Evolutionary conservation across 2,113 vertebrate genomes (phyloP).

Genomic region (Dromas ardeola): DNA sequence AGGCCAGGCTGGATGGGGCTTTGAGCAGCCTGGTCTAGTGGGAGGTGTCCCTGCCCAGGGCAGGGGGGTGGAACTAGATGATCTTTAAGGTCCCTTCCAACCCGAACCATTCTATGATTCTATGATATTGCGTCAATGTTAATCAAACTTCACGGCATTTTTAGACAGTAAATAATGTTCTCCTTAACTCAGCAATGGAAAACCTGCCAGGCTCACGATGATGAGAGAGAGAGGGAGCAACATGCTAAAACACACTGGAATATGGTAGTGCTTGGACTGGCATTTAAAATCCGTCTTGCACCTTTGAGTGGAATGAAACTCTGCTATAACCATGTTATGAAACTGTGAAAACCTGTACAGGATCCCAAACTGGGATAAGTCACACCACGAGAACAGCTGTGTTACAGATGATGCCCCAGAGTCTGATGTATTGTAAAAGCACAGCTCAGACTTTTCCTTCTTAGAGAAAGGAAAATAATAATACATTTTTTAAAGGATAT

Average conservation of each 20-base stretch:
- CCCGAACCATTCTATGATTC: no score
- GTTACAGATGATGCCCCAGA: neutral
- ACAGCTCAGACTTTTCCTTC: neutral
- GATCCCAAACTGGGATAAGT: neutral
- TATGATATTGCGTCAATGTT: neutral
- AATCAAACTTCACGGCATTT: neutral
- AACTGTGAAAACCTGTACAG: neutral
- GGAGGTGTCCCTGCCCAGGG: no score
- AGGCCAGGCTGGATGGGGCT: no score
- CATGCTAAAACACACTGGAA: neutral
- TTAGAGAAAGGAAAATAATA: neutral
- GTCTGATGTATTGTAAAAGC: neutral
- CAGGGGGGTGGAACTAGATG: no score
- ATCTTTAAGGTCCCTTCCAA: no score
- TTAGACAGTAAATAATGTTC: neutral
- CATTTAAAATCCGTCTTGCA: neutral
- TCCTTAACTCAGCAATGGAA: neutral
- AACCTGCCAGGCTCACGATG: neutral
- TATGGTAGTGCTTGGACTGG: neutral
- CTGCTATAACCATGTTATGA: neutral
- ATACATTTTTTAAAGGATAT: neutral
- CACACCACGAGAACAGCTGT: neutral
- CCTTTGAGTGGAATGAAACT: neutral
- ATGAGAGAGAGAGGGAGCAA: neutral
- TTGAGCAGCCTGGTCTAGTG: no score